Percentiles rank a stretch among this genome's conserved stretches.
These are phyloP conservation scores for Myotis brandtii DNA, from an alignment of 2,113 vertebrate genomes.

Conservation along the genomic window DNA sequence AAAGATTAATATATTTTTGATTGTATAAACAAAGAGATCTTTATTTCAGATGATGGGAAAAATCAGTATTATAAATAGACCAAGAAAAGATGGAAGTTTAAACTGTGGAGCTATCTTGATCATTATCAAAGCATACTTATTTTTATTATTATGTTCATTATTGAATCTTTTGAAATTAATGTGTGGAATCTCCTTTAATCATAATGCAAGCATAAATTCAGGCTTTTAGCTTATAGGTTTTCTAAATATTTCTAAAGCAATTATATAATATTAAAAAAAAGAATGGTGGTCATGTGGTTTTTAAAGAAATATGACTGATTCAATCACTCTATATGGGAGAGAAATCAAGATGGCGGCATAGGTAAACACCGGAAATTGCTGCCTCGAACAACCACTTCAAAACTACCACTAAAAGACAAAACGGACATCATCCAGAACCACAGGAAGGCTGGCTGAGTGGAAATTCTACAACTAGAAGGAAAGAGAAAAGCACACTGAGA, in stretches of 20 bases:
- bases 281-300: not conserved
- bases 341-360: no score
- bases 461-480: no score
- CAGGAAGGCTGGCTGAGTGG: no score
- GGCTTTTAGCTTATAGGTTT: not conserved
- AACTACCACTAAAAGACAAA: no score
- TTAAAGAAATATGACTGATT: not conserved
- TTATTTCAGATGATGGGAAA: not conserved
- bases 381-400: no score
- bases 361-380: no score
- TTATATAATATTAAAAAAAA: not conserved
- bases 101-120: not conserved
- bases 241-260: not conserved
- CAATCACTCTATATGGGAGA: not conserved
- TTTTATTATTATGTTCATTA: not conserved
- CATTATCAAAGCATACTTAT: not conserved
- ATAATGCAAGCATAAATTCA: not conserved
- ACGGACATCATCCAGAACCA: no score
- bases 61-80: not conserved
- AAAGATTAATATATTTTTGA: not conserved
- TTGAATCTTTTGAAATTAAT: not conserved
- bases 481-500: no score
- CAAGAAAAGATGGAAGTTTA: not conserved
- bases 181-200: not conserved
- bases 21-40: not conserved